A percentile compares a stretch with the other conserved stretches of the same genome.
Conservation (phyloP, 2,113 vertebrate species). For the Psephotus haematonotus region DNA sequence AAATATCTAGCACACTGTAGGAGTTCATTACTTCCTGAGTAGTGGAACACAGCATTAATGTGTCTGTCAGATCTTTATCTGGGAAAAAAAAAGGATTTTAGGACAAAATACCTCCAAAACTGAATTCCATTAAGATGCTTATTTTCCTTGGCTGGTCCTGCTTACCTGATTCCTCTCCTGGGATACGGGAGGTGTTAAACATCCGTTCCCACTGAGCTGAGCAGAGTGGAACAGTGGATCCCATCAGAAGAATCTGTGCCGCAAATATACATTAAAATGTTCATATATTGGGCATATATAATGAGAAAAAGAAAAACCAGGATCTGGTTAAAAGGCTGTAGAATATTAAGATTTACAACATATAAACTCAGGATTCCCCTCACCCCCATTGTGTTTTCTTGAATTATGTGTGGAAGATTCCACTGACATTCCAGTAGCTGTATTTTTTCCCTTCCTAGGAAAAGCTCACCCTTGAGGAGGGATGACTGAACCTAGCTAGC, state of each 20-base stretch:
- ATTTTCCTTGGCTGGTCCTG: not conserved
- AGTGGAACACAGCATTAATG: not conserved
- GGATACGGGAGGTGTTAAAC: conserved; percentile 93
- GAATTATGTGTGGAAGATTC: not conserved
- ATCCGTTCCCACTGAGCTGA: conserved; percentile 96
- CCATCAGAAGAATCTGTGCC: conserved; percentile 87
- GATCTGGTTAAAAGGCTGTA: not conserved
- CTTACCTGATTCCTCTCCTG: conserved; percentile 94
- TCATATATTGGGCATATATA: not conserved
- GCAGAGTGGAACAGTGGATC: conserved; percentile 94
- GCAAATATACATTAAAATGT: not conserved
- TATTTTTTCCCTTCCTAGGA: not conserved
- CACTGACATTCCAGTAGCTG: not conserved
- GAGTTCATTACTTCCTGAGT: not conserved
- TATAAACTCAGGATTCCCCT: not conserved
- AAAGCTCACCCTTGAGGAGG: not conserved
- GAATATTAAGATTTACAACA: not conserved
- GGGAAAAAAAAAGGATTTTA: not conserved
- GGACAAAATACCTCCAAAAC: not conserved
- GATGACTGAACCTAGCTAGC: not conserved
- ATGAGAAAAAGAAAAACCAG: not conserved
- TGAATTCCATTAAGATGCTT: not conserved
- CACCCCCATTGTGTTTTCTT: not conserved
- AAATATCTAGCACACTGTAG: not conserved
- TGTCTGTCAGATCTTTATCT: not conserved